Evolutionary conservation across 2,113 vertebrate species (phyloP).

Genomic region (Phodopus roborovskii): DNA sequence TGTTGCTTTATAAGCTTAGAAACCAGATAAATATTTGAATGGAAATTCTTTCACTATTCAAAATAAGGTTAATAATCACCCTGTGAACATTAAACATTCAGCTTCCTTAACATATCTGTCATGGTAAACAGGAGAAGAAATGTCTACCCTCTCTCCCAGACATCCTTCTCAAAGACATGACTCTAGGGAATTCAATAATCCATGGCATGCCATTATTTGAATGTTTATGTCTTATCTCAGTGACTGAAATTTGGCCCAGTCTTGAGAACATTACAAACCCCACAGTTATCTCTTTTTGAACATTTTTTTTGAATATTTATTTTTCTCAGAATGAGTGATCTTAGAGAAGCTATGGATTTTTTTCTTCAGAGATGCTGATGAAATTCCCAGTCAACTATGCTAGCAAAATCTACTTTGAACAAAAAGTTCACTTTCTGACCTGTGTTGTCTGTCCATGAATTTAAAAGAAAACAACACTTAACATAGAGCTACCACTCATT

Average conservation of each 20-base stretch:
- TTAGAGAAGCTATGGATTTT: background rate
- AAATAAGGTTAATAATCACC: background rate
- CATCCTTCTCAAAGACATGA: background rate
- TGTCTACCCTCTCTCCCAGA: background rate
- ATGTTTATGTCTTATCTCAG: constrained; percentile 4
- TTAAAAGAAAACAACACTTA: background rate
- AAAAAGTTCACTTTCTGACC: background rate
- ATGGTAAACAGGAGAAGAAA: background rate
- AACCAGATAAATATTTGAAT: background rate
- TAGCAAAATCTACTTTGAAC: background rate
- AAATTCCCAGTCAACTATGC: background rate
- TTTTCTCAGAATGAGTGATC: constrained; percentile 20
- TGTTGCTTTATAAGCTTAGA: background rate
- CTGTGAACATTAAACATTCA: background rate
- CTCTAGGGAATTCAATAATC: background rate
- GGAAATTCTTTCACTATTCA: background rate
- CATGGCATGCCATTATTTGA: background rate
- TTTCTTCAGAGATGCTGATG: background rate
- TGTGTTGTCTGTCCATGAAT: background rate
- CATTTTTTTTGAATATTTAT: background rate
- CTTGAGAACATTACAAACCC: background rate
- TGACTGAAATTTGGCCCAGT: background rate
- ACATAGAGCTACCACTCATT: background rate
- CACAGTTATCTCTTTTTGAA: background rate
- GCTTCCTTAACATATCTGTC: background rate